Evolutionary conservation across 2,113 vertebrate species (phyloP).

Genomic region (Gymnogyps californianus): DNA sequence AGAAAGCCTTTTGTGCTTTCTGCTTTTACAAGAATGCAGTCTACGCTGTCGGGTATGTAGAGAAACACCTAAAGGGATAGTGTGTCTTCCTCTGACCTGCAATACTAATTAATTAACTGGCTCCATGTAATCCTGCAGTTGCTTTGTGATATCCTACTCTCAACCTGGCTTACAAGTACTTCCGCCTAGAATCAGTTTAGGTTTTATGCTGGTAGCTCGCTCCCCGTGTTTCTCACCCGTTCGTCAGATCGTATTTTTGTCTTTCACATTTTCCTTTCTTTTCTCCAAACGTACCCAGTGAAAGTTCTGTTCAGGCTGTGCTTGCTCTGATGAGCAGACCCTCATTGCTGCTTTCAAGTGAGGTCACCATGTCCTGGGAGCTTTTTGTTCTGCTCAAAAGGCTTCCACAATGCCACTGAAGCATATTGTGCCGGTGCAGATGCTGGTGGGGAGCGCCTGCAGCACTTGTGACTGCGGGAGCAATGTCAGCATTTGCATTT

Average conservation of each 20-base stretch:
- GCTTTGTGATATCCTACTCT: not conserved
- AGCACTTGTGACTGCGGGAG: not conserved
- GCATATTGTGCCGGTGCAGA: constrained; percentile 11
- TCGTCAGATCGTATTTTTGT: not conserved
- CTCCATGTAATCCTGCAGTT: not conserved
- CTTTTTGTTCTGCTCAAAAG: constrained; percentile 50
- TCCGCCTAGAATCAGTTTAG: not conserved
- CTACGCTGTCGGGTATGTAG: rapidly evolving
- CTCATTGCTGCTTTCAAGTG: not conserved
- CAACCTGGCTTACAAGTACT: not conserved
- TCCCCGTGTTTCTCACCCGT: not conserved
- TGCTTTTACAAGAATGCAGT: not conserved
- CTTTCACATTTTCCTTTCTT: not conserved
- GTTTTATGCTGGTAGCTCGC: not conserved
- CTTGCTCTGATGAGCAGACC: not conserved
- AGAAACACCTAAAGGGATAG: not conserved
- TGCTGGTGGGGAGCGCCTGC: not conserved
- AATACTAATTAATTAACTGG: not conserved
- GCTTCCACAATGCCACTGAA: constrained; percentile 31
- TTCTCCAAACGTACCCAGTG: not conserved
- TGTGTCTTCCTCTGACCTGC: not conserved
- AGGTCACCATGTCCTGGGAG: constrained; percentile 40
- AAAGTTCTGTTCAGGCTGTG: not conserved
- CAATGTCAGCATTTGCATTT: not conserved
- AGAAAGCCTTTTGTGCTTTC: not conserved